Evolutionary conservation across 2,888 invertebrate genomes (phyloP).

Genomic region (Esperia sulphurella): DNA sequence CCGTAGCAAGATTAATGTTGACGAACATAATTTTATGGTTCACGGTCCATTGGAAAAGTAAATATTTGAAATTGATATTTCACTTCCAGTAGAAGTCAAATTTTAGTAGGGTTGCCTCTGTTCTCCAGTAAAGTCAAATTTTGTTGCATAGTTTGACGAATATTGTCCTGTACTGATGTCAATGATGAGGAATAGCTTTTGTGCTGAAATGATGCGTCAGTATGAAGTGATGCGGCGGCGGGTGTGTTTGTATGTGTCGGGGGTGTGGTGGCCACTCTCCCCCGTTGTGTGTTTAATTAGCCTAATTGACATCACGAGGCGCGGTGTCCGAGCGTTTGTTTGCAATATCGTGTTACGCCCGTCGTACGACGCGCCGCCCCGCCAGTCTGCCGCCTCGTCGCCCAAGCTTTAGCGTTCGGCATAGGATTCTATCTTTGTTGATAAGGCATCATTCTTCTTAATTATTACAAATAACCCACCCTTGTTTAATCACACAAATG

Average conservation of each 20-base stretch:
- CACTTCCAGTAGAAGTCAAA: not conserved
- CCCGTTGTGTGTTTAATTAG: slow-evolving; percentile 75
- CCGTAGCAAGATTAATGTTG: slow-evolving; percentile 38
- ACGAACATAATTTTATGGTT: slow-evolving; percentile 24
- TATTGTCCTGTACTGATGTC: slow-evolving; percentile 37
- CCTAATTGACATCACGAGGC: slow-evolving; percentile 77
- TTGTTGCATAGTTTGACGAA: slow-evolving; percentile 35
- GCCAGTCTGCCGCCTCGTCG: not conserved
- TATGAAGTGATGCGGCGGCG: slow-evolving; percentile 42
- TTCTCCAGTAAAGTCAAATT: not conserved
- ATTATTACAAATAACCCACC: not conserved
- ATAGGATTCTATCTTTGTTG: slow-evolving; percentile 2
- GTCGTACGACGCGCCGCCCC: slow-evolving; percentile 13
- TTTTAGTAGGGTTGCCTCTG: not conserved
- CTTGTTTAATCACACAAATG: not conserved
- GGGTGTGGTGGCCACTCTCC: slow-evolving; percentile 40
- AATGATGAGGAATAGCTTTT: slow-evolving; percentile 50
- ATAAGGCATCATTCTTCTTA: too few relatives aligned
- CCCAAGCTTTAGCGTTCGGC: not conserved
- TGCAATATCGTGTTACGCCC: slow-evolving; percentile 69
- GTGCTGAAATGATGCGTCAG: slow-evolving; percentile 65
- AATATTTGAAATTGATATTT: slow-evolving; percentile 4
- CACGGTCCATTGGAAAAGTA: slow-evolving; percentile 1
- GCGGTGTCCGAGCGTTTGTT: slow-evolving; percentile 76
- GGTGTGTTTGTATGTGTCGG: slow-evolving; percentile 1